Conservation (phyloP, 2,888 invertebrate species). For the Philopedon plagiatum region DNA sequence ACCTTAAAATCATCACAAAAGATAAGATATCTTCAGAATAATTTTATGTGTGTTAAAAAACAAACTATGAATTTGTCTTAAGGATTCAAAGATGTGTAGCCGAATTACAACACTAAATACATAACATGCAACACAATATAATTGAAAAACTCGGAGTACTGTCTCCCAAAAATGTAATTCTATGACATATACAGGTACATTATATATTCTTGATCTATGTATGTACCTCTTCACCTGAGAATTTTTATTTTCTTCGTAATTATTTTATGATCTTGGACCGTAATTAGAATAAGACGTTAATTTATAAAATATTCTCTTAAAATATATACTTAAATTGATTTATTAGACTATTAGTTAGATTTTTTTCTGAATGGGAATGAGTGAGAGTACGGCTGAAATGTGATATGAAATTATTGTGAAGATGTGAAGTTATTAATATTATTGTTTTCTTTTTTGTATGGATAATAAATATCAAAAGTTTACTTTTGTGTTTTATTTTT, state of each 20-base stretch:
- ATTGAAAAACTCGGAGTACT: slow-evolving; percentile 23
- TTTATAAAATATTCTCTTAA: slow-evolving; percentile 66
- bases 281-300: slow-evolving; percentile 65
- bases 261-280: slow-evolving; percentile 61
- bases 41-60: neutral
- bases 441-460: slow-evolving; percentile 63
- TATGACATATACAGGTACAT: slow-evolving; percentile 53
- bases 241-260: slow-evolving; percentile 57
- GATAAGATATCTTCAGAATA: neutral
- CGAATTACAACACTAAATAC: slow-evolving; percentile 29
- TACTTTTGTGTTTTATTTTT: slow-evolving; percentile 40
- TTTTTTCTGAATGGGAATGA: slow-evolving; percentile 54
- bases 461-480: slow-evolving; percentile 61
- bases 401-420: slow-evolving; percentile 59
- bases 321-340: slow-evolving; percentile 62
- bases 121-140: slow-evolving; percentile 37
- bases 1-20: neutral
- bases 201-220: slow-evolving; percentile 58
- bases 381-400: slow-evolving; percentile 60
- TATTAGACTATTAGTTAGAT: slow-evolving; percentile 58
- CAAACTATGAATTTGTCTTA: slow-evolving; percentile 10
- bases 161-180: slow-evolving; percentile 37
- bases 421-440: slow-evolving; percentile 58
- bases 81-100: slow-evolving; percentile 3
- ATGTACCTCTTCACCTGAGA: slow-evolving; percentile 60